phyloP scores from a whole-genome alignment of 2,113 vertebrate species.

The Oryzias woworae region DNA sequence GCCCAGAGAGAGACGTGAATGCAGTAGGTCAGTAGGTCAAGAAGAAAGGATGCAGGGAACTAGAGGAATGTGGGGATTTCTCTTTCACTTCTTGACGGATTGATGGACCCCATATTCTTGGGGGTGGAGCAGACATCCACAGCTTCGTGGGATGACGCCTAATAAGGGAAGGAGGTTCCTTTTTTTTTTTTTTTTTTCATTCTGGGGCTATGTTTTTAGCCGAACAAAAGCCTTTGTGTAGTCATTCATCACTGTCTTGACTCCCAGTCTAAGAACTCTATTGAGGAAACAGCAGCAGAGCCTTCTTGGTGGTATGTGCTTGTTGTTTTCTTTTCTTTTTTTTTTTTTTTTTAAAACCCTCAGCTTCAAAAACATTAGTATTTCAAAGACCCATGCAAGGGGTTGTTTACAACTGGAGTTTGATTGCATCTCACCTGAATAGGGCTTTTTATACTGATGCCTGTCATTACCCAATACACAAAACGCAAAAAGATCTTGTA shows the following conservation, averaged over 20 bases:
- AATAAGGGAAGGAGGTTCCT: slow-evolving; percentile 50
- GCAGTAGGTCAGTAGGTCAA: slow-evolving; percentile 57
- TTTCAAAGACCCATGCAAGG: slow-evolving; percentile 7
- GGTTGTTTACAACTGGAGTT: slow-evolving; percentile 13
- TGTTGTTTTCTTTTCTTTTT: not conserved
- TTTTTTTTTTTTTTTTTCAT: not conserved
- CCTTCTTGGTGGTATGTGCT: slow-evolving; percentile 34
- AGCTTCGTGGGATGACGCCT: slow-evolving; percentile 31
- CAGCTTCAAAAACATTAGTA: slow-evolving; percentile 10
- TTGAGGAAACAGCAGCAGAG: slow-evolving; percentile 28
- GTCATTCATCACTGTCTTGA: slow-evolving; percentile 51
- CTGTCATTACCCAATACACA: not conserved
- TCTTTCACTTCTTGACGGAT: slow-evolving; percentile 59
- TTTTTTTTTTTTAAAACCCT: slow-evolving; percentile 23
- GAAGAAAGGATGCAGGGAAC: slow-evolving; percentile 41
- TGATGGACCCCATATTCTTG: slow-evolving; percentile 62
- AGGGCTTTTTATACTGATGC: not conserved
- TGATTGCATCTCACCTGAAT: slow-evolving; percentile 6
- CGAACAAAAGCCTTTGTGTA: slow-evolving; percentile 56
- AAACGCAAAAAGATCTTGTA: slow-evolving; percentile 14
- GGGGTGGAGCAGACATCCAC: slow-evolving; percentile 36
- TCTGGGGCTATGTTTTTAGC: slow-evolving; percentile 39
- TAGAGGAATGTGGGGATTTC: slow-evolving; percentile 51
- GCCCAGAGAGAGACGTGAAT: slow-evolving; percentile 50
- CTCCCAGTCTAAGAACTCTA: slow-evolving; percentile 20